These are phyloP conservation scores for Pheucticus melanocephalus DNA, from an alignment of 2,113 vertebrate species.

Conservation along the genomic window DNA sequence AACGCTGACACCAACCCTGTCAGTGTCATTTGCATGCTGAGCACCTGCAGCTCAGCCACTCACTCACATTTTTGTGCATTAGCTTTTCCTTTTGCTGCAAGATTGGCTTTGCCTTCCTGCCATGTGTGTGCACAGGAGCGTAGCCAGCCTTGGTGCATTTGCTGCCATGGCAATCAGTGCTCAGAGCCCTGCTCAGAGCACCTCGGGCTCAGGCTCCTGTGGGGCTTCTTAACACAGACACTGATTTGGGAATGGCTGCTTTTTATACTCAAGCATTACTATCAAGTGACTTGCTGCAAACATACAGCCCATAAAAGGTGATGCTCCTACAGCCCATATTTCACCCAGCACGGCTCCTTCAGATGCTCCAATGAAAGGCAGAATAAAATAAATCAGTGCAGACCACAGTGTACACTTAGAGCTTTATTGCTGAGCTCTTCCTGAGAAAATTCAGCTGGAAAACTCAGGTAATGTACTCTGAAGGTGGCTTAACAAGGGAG, in stretches of 20 bases:
- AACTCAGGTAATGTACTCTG: not conserved
- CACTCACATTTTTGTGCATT: not conserved
- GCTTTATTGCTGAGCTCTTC: not conserved
- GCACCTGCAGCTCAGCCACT: not conserved
- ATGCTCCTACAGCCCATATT: not conserved
- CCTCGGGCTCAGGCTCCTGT: fast-evolving
- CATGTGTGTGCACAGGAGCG: fast-evolving
- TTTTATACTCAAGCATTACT: not conserved
- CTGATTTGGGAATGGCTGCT: not conserved
- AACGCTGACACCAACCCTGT: not conserved
- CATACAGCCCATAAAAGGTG: not conserved
- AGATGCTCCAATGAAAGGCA: not conserved
- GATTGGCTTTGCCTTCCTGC: not conserved
- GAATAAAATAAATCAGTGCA: not conserved
- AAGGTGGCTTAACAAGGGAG: not conserved
- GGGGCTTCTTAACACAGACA: fast-evolving
- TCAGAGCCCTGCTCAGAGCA: not conserved
- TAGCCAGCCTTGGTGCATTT: not conserved
- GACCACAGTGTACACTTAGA: not conserved
- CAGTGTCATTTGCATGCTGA: not conserved
- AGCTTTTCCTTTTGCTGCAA: not conserved
- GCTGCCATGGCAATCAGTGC: not conserved
- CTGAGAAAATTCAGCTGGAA: not conserved
- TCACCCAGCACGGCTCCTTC: not conserved
- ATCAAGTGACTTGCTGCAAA: not conserved